Evolutionary conservation across 37 sponge, comb jelly and placozoan species (phyloP).

Genomic region (Eunapius fragilis): DNA sequence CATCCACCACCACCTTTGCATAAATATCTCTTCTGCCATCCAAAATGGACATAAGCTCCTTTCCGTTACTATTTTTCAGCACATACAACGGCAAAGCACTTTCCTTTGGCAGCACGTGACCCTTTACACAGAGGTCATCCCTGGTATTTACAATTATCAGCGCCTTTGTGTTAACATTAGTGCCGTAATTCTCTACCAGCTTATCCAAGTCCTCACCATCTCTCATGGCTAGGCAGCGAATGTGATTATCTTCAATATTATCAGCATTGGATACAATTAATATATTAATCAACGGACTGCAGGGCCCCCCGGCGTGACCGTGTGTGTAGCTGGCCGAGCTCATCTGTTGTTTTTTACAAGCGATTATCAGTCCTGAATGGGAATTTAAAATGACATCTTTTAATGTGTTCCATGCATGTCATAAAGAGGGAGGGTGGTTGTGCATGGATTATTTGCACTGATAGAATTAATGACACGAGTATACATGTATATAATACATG

Average conservation of each 20-base stretch:
- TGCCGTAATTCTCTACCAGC: neutral
- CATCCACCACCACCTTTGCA: slow-evolving; percentile 23
- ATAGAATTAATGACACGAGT: too few relatives aligned
- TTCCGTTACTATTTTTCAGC: slow-evolving; percentile 38
- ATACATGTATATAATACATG: too few relatives aligned
- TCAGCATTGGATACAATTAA: too few relatives aligned
- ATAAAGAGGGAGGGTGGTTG: too few relatives aligned
- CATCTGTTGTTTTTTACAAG: too few relatives aligned
- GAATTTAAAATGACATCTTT: too few relatives aligned
- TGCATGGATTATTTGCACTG: too few relatives aligned
- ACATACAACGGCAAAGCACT: slow-evolving; percentile 12
- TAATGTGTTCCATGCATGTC: too few relatives aligned
- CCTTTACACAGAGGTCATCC: neutral
- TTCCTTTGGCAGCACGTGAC: neutral
- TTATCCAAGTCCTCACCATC: slow-evolving; percentile 1
- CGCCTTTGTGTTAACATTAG: neutral
- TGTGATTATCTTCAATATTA: neutral
- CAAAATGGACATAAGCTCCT: neutral
- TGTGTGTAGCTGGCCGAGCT: too few relatives aligned
- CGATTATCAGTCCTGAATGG: too few relatives aligned
- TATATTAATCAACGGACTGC: too few relatives aligned
- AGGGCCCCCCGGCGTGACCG: too few relatives aligned
- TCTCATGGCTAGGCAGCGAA: neutral
- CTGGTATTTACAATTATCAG: slow-evolving; percentile 7
- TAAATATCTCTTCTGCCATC: slow-evolving; percentile 7